phyloP scores from a whole-genome alignment of 2,888 invertebrate genomes.

The Acanthosepion pharaonis region DNA sequence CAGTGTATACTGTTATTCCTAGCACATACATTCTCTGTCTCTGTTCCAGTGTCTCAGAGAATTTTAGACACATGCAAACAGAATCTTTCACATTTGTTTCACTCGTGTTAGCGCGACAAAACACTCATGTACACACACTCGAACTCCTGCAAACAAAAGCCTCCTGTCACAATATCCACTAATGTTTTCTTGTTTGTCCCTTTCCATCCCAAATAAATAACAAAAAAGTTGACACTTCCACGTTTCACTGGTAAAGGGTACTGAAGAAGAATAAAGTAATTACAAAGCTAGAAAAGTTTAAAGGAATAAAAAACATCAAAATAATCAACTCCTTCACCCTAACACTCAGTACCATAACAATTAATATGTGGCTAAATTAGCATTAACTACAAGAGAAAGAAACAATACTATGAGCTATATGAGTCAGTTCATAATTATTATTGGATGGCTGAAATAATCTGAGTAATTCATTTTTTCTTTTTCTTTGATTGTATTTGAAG shows the following conservation, averaged over 20 bases:
- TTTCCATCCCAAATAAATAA: not conserved
- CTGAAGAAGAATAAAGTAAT: not conserved
- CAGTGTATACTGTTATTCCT: no score
- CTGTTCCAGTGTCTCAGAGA: not conserved
- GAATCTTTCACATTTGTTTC: not conserved
- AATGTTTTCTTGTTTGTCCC: not conserved
- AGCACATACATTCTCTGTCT: no score
- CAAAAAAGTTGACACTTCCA: not conserved
- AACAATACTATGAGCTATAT: not conserved
- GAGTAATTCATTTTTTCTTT: no score
- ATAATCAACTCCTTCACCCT: no score
- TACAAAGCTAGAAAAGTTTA: no score
- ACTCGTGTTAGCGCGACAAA: not conserved
- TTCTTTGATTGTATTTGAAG: not conserved
- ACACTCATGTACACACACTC: not conserved
- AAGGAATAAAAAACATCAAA: no score
- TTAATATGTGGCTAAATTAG: no score
- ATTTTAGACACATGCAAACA: not conserved
- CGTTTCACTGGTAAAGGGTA: not conserved
- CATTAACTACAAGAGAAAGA: not conserved
- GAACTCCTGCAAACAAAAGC: not conserved
- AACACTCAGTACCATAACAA: no score
- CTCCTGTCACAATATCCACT: not conserved
- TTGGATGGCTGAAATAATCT: not conserved
- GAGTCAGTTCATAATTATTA: not conserved